Base-by-base conservation (phyloP, 1,140 invertebrate genomes). In the Octopus bimaculoides region DNA sequence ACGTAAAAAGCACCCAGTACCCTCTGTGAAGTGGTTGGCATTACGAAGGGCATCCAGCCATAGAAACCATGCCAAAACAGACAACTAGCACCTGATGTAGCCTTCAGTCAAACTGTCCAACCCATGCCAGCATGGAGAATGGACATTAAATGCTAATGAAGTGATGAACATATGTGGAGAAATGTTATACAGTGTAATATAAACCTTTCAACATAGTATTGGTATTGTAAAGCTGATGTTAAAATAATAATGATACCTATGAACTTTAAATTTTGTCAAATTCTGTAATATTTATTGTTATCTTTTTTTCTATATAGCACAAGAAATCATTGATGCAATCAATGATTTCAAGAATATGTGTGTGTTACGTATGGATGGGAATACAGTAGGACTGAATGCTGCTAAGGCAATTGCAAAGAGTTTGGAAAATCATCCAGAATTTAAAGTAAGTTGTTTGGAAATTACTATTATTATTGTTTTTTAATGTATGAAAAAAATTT, bases 301-400 rank as follows among this genome's bases (percentile, higher is more conserved):
- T 75, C 41, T 74, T 80, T 82, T 77, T 74, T 78, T 77, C 78
- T 81, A 83, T 84, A 7, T 82, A 90, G 89, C 88, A 53, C 83
- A 88, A 82, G 86, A 87, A 77, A 85, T 90, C 54, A 83, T 87
- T n/a, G 83, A 86, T 10, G 85, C 85, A 10, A 88, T 90, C 41
- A 79, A 86, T 54, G 82, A 86, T 77, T 87, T 84, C 78, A 52
- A 81, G 9, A 82, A 83, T 54, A 85, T 89, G 85, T 88, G 85
- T 80, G 84, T 87, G 6, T 91, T 99, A 8, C 94, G 95, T 79
- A 90, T 99, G 41, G 96, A 97, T 85, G 97, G 97, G 9, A 99
- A 99, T 86, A 98, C 97, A 0, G 88, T 99, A 7, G 97, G 97
- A 6, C 94, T 96, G 8, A 93, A 94, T 75, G 97, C 97, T 2